Percentiles rank a stretch among this genome's conserved stretches.
Evolutionary conservation across 2,113 vertebrate species (phyloP).

Genomic region (Uropsilus gracilis): DNA sequence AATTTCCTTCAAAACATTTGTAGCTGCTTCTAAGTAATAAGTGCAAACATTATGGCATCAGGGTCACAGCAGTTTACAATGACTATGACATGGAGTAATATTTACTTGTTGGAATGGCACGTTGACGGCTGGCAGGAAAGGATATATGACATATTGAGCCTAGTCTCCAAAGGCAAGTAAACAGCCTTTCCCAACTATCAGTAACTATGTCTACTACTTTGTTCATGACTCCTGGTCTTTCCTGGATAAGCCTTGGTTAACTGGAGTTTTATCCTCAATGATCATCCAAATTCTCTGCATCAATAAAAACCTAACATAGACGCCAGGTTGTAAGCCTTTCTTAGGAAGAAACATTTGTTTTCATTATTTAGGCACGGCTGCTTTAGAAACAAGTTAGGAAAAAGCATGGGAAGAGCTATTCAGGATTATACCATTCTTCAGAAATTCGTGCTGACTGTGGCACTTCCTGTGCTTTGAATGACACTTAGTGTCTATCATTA

Average conservation of each 20-base stretch:
- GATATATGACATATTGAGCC: not conserved
- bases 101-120: not conserved
- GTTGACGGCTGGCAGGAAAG: not conserved
- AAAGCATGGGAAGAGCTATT: slow-evolving; percentile 1
- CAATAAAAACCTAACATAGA: slow-evolving; percentile 3
- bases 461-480: not conserved
- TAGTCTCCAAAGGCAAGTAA: not conserved
- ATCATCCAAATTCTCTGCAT: not conserved
- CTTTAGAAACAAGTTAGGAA: slow-evolving; percentile 18
- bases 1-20: slow-evolving; percentile 10
- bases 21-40: not conserved
- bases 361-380: not conserved
- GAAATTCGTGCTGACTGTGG: not conserved
- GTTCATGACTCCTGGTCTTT: slow-evolving; percentile 34
- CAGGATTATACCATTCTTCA: not conserved
- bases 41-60: not conserved
- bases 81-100: not conserved
- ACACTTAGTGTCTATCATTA: not conserved
- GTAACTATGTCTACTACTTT: not conserved
- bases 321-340: not conserved
- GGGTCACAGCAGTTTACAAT: not conserved
- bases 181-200: not conserved
- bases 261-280: not conserved
- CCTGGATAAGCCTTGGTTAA: not conserved
- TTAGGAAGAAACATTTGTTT: not conserved